phyloP scores from a whole-genome alignment of 2,888 invertebrate genomes.

The Ormyrus nitidulus region DNA sequence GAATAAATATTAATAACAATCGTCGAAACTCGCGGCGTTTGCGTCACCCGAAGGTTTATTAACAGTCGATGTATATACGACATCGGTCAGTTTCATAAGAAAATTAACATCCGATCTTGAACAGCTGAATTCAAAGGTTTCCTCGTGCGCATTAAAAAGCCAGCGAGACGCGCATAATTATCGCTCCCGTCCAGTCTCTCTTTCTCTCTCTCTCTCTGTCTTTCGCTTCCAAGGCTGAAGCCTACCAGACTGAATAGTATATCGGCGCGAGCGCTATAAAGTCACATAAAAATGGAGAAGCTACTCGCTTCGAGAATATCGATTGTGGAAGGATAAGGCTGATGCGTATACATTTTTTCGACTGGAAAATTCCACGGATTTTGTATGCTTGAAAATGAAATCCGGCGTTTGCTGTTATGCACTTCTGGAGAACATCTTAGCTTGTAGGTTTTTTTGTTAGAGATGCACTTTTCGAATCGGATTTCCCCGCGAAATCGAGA shows the following conservation, averaged over 20 bases:
- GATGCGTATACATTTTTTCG: no score
- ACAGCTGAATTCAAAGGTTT: constrained; percentile 15
- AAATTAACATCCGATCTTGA: constrained; percentile 36
- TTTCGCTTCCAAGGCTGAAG: constrained; percentile 16
- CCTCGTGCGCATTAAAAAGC: constrained; percentile 24
- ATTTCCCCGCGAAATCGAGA: no score
- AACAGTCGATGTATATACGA: not conserved
- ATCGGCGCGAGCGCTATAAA: not conserved
- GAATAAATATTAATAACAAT: constrained; percentile 14
- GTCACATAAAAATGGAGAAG: constrained; percentile 4
- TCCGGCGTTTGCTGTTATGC: no score
- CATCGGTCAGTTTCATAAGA: constrained; percentile 21
- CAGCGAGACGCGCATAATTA: constrained; percentile 44
- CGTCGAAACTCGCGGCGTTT: not conserved
- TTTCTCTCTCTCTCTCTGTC: constrained; percentile 3
- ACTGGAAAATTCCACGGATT: no score
- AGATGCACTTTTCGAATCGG: no score
- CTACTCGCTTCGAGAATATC: constrained; percentile 4
- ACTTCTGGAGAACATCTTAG: no score
- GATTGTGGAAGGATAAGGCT: constrained; percentile 8
- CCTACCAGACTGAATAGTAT: not conserved
- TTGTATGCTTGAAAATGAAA: no score
- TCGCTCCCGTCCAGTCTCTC: not conserved
- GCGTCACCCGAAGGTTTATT: not conserved
- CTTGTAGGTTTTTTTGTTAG: no score